Percentiles rank a stretch among this genome's conserved stretches.
phyloP scores from a whole-genome alignment of 2,888 invertebrate genomes.

The Meghimatium bilineatum region DNA sequence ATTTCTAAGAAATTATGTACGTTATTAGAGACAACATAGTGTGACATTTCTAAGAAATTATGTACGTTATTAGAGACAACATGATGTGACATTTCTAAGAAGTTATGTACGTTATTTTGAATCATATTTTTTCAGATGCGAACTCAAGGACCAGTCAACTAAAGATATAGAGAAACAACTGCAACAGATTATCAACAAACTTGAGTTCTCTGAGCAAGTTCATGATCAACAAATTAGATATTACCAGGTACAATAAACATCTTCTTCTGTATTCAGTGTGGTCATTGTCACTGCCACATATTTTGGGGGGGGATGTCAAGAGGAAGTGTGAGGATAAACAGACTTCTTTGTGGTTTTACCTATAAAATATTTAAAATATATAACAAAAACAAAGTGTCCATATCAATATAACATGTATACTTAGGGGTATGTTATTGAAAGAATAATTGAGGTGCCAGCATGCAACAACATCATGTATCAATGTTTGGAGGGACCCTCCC shows the following conservation, averaged over 20 bases:
- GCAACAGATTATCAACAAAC: slow-evolving; percentile 65
- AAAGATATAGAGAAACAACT: slow-evolving; percentile 67
- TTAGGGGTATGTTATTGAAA: too few relatives aligned
- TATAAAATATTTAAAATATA: too few relatives aligned
- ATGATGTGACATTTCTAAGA: background rate
- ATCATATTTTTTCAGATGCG: slow-evolving; percentile 58
- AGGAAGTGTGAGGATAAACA: too few relatives aligned
- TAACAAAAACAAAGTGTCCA: too few relatives aligned
- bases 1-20: too few relatives aligned
- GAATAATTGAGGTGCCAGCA: too few relatives aligned
- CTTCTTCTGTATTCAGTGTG: background rate
- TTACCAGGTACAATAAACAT: slow-evolving; percentile 39
- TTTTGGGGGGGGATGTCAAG: too few relatives aligned
- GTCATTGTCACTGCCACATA: too few relatives aligned
- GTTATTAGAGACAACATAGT: background rate
- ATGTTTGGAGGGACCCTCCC: too few relatives aligned
- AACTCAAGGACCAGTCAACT: slow-evolving; percentile 64
- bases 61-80: background rate
- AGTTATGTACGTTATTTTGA: background rate
- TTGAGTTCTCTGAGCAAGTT: slow-evolving; percentile 67
- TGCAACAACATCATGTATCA: too few relatives aligned
- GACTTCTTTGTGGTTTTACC: too few relatives aligned
- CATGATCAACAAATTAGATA: slow-evolving; percentile 61
- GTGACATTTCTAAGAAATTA: background rate
- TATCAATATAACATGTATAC: too few relatives aligned